Evolutionary conservation across 2,797 vertebrate genomes (phyloP).

Genomic region (Coreius guichenoti): DNA sequence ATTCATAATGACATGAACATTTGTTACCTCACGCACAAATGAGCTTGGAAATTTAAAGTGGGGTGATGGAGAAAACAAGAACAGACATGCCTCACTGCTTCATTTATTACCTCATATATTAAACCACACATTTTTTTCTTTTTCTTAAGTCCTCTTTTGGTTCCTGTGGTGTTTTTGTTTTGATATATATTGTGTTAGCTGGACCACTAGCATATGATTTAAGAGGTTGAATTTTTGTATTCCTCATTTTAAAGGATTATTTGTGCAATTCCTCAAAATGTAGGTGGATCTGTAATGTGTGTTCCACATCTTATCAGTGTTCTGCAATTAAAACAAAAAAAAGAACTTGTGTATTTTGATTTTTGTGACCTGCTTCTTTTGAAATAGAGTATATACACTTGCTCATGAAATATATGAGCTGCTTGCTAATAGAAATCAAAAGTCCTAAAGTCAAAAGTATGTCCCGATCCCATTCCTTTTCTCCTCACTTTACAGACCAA

Average conservation of each 20-base stretch:
- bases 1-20: slow-evolving; percentile 7
- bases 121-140: slow-evolving; percentile 15
- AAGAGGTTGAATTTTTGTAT: not conserved
- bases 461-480: not conserved
- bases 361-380: not conserved
- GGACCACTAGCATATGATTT: not conserved
- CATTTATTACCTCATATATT: not conserved
- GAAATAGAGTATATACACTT: not conserved
- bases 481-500: not conserved
- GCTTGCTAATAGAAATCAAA: no score
- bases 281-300: not conserved
- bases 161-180: not conserved
- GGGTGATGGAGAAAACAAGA: slow-evolving; percentile 6
- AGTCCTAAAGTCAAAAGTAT: not conserved
- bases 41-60: not conserved
- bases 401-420: no score
- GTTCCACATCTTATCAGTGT: not conserved
- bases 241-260: slow-evolving; percentile 3
- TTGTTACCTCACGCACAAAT: not conserved
- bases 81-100: not conserved
- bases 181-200: not conserved
- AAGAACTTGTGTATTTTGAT: not conserved
- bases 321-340: not conserved
- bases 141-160: slow-evolving; percentile 12
- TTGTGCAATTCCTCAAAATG: not conserved